Conservation (phyloP, 2,888 invertebrate species). For the Meteorus colon region DNA sequence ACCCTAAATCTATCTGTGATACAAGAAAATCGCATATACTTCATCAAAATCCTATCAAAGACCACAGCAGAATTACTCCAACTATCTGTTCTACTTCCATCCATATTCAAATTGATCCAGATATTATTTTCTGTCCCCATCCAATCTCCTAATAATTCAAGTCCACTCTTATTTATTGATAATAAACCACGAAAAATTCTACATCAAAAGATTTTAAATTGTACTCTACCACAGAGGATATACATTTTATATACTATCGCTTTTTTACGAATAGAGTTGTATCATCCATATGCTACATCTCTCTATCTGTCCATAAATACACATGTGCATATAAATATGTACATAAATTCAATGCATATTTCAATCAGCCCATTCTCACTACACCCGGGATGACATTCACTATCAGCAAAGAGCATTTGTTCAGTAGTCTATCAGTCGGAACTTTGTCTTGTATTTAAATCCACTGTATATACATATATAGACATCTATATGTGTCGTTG, state of each 20-base stretch:
- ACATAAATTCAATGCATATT: constrained; percentile 3
- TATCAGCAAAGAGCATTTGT: constrained; percentile 65
- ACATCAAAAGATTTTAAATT: constrained; percentile 25
- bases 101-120: background rate
- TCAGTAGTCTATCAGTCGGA: constrained; percentile 64
- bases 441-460: constrained; percentile 7
- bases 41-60: no score
- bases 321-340: no score
- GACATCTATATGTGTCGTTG: constrained; percentile 16
- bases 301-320: no score
- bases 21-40: no score
- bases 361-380: constrained; percentile 4
- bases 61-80: no score
- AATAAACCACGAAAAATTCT: constrained; percentile 13
- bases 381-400: constrained; percentile 21
- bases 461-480: background rate
- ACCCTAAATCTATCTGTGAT: no score
- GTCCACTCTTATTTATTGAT: background rate
- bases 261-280: background rate
- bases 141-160: background rate
- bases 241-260: constrained; percentile 5
- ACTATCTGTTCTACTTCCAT: no score
- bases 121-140: background rate
- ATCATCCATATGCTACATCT: background rate
- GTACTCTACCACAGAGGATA: background rate